Evolutionary conservation across 2,797 vertebrate genomes (phyloP).

Genomic region (Podarcis siculus): DNA sequence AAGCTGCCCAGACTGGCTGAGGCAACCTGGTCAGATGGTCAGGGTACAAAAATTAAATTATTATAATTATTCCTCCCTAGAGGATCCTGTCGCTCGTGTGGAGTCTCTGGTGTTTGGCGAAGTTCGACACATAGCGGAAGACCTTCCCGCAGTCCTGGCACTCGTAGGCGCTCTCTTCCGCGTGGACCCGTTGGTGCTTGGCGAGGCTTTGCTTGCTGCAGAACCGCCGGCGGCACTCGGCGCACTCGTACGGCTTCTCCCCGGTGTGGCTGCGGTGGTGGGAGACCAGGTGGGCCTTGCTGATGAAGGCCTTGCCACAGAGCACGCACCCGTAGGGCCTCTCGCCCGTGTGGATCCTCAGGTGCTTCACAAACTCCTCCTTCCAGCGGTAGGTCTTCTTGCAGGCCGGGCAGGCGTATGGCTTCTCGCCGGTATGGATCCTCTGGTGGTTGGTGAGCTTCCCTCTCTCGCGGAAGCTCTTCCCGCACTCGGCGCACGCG

Average conservation of each 20-base stretch:
- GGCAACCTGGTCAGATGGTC: too few species aligned
- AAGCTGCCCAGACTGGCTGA: too few species aligned
- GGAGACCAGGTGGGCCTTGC: constrained; percentile 62
- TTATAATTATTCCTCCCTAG: background rate
- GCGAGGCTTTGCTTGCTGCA: constrained; percentile 17
- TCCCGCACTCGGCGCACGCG: constrained; percentile 32
- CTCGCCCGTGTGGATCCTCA: constrained; percentile 29
- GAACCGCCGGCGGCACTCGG: constrained; percentile 63
- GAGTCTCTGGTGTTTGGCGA: constrained; percentile 45
- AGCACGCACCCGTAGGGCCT: background rate
- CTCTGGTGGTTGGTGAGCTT: constrained; percentile 33
- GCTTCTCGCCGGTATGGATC: constrained; percentile 32
- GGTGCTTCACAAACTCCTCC: constrained; percentile 47
- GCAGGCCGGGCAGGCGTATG: constrained; percentile 31
- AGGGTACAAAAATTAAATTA: background rate
- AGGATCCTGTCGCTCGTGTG: constrained; percentile 33
- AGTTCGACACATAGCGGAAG: constrained; percentile 46
- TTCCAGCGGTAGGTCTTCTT: constrained; percentile 38
- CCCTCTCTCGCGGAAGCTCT: constrained; percentile 31
- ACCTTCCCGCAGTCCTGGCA: constrained; percentile 36
- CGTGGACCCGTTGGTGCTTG: constrained; percentile 20
- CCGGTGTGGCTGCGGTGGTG: constrained; percentile 62
- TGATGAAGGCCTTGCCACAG: constrained; percentile 66
- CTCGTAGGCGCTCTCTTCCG: constrained; percentile 16
- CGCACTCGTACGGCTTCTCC: constrained; percentile 67